A percentile compares a stretch with the other conserved stretches of the same genome.
Evolutionary conservation across 2,113 vertebrate species (phyloP).

Genomic region (Leptobrachium leishanense): DNA sequence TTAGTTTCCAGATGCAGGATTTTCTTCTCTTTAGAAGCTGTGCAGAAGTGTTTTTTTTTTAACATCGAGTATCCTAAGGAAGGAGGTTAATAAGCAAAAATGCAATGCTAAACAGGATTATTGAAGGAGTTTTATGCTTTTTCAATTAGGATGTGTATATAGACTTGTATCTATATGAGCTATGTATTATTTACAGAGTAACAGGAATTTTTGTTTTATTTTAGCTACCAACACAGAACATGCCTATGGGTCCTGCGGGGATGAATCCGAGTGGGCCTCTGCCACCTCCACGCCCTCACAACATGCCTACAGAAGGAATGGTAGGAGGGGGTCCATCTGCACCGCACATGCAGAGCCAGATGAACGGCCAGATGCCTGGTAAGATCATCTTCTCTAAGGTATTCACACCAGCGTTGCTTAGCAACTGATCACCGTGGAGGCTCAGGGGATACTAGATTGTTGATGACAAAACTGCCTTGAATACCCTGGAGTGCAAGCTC

Average conservation of each 20-base stretch:
- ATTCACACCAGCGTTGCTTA: conserved; percentile 85
- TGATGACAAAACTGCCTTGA: conserved; percentile 85
- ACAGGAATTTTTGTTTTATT: conserved; percentile 33
- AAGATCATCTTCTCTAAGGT: conserved; percentile 75
- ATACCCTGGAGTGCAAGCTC: conserved; percentile 74
- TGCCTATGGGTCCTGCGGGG: conserved; percentile 94
- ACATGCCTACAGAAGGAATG: conserved; percentile 92
- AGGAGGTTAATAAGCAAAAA: no score
- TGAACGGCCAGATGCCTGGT: conserved; percentile 99
- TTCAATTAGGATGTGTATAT: no score
- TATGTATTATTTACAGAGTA: no score
- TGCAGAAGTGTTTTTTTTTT: no score
- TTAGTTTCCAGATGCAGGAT: no score
- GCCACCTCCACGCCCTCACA: conserved; percentile 91
- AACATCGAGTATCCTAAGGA: no score
- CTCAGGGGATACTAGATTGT: conserved; percentile 82
- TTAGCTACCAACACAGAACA: conserved; percentile 95
- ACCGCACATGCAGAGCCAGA: conserved; percentile 97
- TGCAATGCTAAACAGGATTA: no score
- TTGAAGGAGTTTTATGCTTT: no score
- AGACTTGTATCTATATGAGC: no score
- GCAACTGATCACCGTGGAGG: conserved; percentile 80
- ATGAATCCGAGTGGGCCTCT: conserved; percentile 92
- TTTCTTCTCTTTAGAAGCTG: no score
- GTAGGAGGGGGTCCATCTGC: conserved; percentile 89